Percentiles rank a stretch among this genome's conserved stretches.
These are phyloP conservation scores for Clarias pachynema DNA, from an alignment of 2,797 vertebrate species.

Conservation along the genomic window DNA sequence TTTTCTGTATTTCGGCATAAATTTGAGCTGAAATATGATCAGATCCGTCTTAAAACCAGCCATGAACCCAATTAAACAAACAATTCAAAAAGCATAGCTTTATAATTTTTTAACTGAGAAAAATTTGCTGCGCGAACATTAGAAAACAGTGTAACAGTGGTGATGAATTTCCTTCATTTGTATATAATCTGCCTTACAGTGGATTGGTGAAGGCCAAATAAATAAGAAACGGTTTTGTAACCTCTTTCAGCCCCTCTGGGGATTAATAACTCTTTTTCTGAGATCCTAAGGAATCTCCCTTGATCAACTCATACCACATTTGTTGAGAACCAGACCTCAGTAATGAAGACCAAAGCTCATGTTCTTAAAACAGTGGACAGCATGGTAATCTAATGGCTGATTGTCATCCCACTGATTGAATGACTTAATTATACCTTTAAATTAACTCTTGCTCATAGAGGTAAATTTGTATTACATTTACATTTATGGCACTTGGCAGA, in stretches of 20 bases:
- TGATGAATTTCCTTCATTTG: background rate
- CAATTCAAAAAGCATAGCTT: too few species aligned
- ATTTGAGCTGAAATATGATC: too few species aligned
- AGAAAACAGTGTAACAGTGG: background rate
- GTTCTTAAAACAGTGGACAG: background rate
- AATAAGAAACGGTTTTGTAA: background rate
- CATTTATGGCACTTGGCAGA: too few species aligned
- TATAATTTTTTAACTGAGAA: too few species aligned
- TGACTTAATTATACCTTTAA: background rate
- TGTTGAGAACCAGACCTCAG: background rate
- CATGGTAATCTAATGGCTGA: background rate
- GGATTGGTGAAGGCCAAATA: background rate
- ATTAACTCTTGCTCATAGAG: background rate
- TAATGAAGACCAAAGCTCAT: background rate
- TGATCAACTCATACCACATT: too few species aligned
- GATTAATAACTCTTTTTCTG: too few species aligned
- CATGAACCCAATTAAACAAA: too few species aligned
- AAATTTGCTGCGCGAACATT: too few species aligned
- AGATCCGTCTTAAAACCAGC: too few species aligned
- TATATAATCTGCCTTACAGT: background rate
- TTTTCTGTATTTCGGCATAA: too few species aligned
- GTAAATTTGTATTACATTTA: background rate
- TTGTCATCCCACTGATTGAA: background rate
- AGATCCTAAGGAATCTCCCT: too few species aligned
- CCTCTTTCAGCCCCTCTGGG: background rate